Evolutionary conservation across 2,888 invertebrate species (phyloP).

Genomic region (Fragum whitleyi): DNA sequence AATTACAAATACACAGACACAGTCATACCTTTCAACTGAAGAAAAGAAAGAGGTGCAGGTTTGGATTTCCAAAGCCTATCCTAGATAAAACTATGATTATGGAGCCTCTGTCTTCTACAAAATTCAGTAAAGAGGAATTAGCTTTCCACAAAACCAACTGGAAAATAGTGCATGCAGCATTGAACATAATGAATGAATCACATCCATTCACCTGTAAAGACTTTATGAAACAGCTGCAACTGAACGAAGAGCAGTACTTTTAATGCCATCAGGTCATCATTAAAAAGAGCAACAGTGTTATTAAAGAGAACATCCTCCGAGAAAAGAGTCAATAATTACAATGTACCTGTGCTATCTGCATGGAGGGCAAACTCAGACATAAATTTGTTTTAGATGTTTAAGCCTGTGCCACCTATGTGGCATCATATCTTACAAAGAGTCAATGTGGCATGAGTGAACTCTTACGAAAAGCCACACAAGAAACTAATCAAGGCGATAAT

Average conservation of each 20-base stretch:
- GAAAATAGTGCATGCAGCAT: neutral
- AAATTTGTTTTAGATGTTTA: constrained; percentile 60
- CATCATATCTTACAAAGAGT: constrained; percentile 57
- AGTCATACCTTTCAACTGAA: constrained; percentile 46
- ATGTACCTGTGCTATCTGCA: constrained; percentile 41
- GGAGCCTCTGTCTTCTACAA: constrained; percentile 15
- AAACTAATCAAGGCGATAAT: constrained; percentile 42
- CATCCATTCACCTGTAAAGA: constrained; percentile 26
- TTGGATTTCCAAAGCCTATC: constrained; percentile 54
- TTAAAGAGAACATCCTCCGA: constrained; percentile 46
- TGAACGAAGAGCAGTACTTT: constrained; percentile 52
- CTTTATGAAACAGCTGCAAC: constrained; percentile 24
- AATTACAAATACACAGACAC: constrained; percentile 22
- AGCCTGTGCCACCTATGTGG: constrained; percentile 63
- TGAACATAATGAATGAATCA: neutral
- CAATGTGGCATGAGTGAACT: constrained; percentile 63
- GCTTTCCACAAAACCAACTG: neutral
- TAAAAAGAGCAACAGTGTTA: constrained; percentile 51
- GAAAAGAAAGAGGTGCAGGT: constrained; percentile 28
- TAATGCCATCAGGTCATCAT: constrained; percentile 30
- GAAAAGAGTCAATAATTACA: constrained; percentile 60
- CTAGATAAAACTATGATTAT: constrained; percentile 33
- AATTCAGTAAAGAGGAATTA: neutral
- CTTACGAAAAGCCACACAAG: constrained; percentile 45
- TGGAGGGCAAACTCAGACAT: constrained; percentile 67